These are phyloP conservation scores for Sphecodes monilicornis DNA, from an alignment of 2,888 invertebrate genomes.

Conservation along the genomic window DNA sequence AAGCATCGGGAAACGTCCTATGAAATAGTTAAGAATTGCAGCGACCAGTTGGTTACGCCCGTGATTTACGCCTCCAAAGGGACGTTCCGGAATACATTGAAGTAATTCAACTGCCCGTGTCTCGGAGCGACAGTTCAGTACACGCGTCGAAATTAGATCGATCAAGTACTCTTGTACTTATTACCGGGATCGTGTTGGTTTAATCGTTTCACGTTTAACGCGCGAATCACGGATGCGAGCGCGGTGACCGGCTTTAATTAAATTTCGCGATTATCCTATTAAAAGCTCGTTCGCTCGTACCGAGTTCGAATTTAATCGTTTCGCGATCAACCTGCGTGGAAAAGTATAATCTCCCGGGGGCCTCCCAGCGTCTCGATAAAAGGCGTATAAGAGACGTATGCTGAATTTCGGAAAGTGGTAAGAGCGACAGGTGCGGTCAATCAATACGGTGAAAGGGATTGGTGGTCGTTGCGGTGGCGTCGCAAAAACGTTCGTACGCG, in stretches of 20 bases:
- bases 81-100: neutral
- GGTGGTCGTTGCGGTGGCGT: constrained; percentile 22
- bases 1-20: neutral
- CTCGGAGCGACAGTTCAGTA: constrained; percentile 22
- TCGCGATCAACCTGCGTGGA: neutral
- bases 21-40: constrained; percentile 42
- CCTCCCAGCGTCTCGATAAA: neutral
- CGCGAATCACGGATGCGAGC: constrained; percentile 6
- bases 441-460: constrained; percentile 63
- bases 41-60: constrained; percentile 25
- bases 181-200: neutral
- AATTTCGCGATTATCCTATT: constrained; percentile 28
- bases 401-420: constrained; percentile 46
- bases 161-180: neutral
- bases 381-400: neutral
- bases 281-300: constrained; percentile 21
- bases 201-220: constrained; percentile 37
- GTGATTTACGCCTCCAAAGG: constrained; percentile 18
- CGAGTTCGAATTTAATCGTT: constrained; percentile 27
- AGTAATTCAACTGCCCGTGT: constrained; percentile 1
- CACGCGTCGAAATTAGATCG: constrained; percentile 34
- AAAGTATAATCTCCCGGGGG: neutral
- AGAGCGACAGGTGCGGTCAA: constrained; percentile 54
- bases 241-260: constrained; percentile 36
- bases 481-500: constrained; percentile 53